Evolutionary conservation across 1,140 invertebrate species (phyloP).

Genomic region (Camponotus floridanus): DNA sequence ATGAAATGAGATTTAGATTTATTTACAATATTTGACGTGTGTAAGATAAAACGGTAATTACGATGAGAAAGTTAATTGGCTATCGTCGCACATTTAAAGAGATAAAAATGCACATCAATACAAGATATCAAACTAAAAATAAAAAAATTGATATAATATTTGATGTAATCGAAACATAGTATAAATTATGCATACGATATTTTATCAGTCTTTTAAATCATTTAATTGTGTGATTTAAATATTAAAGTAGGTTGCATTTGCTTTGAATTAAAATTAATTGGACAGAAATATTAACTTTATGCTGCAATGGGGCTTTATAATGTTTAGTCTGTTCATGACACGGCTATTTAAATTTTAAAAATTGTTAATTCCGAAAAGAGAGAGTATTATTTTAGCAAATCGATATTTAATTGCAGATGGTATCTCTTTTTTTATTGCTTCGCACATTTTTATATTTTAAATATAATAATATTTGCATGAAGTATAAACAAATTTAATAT

Average conservation of each 20-base stretch:
- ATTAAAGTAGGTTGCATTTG: constrained; percentile 40
- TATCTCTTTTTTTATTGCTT: background rate
- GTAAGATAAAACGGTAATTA: background rate
- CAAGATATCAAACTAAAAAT: background rate
- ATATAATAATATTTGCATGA: background rate
- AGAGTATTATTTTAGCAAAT: constrained; percentile 19
- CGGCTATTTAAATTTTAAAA: constrained; percentile 32
- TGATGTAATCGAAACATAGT: background rate
- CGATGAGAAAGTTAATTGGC: background rate
- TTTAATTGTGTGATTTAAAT: constrained; percentile 19
- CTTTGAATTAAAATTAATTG: constrained; percentile 49
- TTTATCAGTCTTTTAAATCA: background rate
- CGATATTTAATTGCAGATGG: constrained; percentile 27
- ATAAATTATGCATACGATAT: constrained; percentile 3
- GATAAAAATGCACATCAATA: background rate
- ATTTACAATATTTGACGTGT: background rate
- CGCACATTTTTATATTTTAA: background rate
- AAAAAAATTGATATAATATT: background rate
- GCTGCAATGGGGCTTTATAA: constrained; percentile 27
- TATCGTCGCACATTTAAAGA: background rate
- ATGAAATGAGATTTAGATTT: constrained; percentile 33
- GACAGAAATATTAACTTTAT: constrained; percentile 31
- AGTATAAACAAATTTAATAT: background rate
- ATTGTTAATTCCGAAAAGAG: constrained; percentile 32
- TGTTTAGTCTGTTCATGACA: background rate